phyloP scores from a whole-genome alignment of 1,140 invertebrate genomes.

The Pseudobourletiella spinata region DNA sequence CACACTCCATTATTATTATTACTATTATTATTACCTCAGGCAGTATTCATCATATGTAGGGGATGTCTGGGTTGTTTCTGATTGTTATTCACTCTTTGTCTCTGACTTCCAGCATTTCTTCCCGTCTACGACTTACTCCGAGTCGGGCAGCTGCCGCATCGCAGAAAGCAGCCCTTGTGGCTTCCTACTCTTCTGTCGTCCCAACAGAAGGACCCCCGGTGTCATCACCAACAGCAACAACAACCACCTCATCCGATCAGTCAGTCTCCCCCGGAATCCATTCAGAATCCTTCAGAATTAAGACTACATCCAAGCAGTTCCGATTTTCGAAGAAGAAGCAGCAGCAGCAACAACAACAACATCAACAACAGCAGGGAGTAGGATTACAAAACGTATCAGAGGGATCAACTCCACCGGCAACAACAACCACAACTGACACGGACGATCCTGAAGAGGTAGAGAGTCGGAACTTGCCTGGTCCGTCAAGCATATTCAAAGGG shows the following conservation, averaged over 20 bases:
- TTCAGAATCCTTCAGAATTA: not conserved
- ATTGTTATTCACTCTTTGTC: not conserved
- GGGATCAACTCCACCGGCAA: not conserved
- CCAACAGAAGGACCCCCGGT: not conserved
- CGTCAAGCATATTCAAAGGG: conserved; percentile 10
- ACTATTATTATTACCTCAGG: too few relatives aligned
- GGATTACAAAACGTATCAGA: not conserved
- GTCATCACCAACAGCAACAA: not conserved
- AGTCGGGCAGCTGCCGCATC: conserved; percentile 33
- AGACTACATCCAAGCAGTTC: not conserved
- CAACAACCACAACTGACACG: not conserved
- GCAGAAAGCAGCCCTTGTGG: conserved; percentile 23
- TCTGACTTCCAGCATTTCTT: conserved; percentile 23
- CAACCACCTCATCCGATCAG: not conserved
- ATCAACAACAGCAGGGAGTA: too few relatives aligned
- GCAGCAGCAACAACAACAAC: not conserved
- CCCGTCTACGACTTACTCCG: conserved; percentile 27
- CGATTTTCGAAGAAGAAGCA: conserved; percentile 7
- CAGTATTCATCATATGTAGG: too few relatives aligned
- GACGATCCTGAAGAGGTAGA: conserved; percentile 1
- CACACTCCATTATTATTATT: not conserved
- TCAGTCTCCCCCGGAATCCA: not conserved
- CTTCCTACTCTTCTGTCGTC: not conserved
- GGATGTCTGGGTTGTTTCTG: too few relatives aligned
- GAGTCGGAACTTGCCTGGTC: conserved; percentile 5